phyloP scores from a whole-genome alignment of 2,888 invertebrate species.

The Meteorus colon region DNA sequence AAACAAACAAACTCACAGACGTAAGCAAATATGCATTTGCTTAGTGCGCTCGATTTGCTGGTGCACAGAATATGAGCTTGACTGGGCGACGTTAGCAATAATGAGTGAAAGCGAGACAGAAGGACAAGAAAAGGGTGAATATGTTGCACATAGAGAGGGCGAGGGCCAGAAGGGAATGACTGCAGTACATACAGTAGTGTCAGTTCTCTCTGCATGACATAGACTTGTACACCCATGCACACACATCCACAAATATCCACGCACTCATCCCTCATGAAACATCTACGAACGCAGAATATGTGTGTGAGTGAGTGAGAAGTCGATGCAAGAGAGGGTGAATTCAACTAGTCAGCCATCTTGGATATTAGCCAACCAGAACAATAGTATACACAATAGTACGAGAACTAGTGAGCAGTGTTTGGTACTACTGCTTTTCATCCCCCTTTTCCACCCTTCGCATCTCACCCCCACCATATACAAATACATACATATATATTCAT shows the following conservation, averaged over 20 bases:
- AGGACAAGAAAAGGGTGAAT: constrained; percentile 19
- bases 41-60: constrained; percentile 26
- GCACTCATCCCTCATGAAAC: not conserved
- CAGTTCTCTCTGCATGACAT: constrained; percentile 26
- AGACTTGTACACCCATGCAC: constrained; percentile 12
- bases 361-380: constrained; percentile 73
- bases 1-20: not conserved
- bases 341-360: constrained; percentile 72
- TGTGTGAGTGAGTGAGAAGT: constrained; percentile 41
- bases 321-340: constrained; percentile 52
- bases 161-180: constrained; percentile 16
- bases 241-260: not conserved
- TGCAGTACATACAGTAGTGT: not conserved
- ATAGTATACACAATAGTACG: constrained; percentile 71
- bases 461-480: constrained; percentile 37
- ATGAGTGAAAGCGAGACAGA: constrained; percentile 20
- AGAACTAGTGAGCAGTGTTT: constrained; percentile 66
- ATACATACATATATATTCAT: constrained; percentile 46
- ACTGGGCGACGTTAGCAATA: constrained; percentile 29
- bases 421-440: constrained; percentile 51
- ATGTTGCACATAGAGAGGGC: constrained; percentile 50
- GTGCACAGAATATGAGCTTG: constrained; percentile 54
- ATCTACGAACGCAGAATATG: not conserved
- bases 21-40: not conserved
- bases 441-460: constrained; percentile 37